These are phyloP conservation scores for Ctena decussata DNA, from an alignment of 2,888 invertebrate genomes.

Conservation along the genomic window DNA sequence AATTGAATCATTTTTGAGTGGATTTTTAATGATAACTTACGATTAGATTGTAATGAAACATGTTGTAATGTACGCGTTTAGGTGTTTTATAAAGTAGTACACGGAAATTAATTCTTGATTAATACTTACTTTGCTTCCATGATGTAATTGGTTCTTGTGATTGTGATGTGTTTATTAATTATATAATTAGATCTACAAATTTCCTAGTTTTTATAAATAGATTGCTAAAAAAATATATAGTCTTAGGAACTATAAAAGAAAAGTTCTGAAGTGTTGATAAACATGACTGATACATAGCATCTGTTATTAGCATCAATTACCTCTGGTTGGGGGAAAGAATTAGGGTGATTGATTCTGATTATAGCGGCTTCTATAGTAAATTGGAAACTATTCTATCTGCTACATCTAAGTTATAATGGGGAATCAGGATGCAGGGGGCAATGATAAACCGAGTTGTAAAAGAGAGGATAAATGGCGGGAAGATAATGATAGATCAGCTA, in stretches of 20 bases:
- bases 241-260: not conserved
- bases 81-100: too few species aligned
- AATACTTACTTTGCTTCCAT: too few species aligned
- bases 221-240: too few species aligned
- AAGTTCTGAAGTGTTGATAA: not conserved
- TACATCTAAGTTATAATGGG: not conserved
- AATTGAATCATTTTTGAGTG: not conserved
- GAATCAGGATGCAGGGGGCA: conserved; percentile 2
- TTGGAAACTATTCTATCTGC: not conserved
- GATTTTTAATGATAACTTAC: not conserved
- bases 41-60: too few species aligned
- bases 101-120: too few species aligned
- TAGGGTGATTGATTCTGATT: not conserved
- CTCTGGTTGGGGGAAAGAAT: not conserved
- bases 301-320: conserved; percentile 7
- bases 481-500: not conserved
- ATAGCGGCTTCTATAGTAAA: not conserved
- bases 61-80: too few species aligned
- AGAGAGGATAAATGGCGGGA: not conserved
- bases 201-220: too few species aligned
- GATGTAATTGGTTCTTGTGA: too few species aligned
- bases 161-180: too few species aligned
- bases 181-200: too few species aligned
- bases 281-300: not conserved
- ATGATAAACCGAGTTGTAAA: not conserved